Evolutionary conservation across 2,888 invertebrate genomes (phyloP), one percentile per base, ranked within the genome.

Genomic region (Oscheius sp.): DNA sequence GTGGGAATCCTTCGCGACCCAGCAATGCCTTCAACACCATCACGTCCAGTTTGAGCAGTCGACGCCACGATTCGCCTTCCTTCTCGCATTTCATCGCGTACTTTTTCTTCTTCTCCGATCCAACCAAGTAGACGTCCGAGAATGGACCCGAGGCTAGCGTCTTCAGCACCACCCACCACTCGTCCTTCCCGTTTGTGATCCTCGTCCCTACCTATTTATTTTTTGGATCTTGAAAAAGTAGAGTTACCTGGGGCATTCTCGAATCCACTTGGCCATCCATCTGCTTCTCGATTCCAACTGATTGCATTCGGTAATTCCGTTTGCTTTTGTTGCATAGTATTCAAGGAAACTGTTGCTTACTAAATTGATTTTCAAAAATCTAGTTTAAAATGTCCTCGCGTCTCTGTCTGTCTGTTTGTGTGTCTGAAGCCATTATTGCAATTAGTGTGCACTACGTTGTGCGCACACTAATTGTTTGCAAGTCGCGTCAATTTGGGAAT

Each of bases 71-170:
- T 33, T 84, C 84, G 37, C 76, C 79, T 48, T 83, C 79, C 60
- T 79, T 66, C 63, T 86, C 86, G 66, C 80, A 79, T 71, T 86
- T 86, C 86, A 86, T 86, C 37, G 86, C 86, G 70, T 79, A 85
- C 29, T 79, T 73, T 62, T 76, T 71, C 32, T 71, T 71, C 55
- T 70, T 77, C 5, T 62, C 32, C 32, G 68, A 79, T 13, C 60
- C 70, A 33, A 85, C 81, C 10, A 81, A 75, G 74, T 83, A 86
- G 53, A 86, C 86, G 65, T 85, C 86, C 29, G 83, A 84, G 74
- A 86, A 86, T 11, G 85, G 85, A 33, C 86, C 85, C 11, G 84
- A 79, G 70, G 80, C 80, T 73, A 84, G 78, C 70, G 76, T 73
- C 59, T 77, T 66, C 65, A 82, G 70, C 33, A 84, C 82, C 66